Conservation (phyloP, 1,140 invertebrate genomes). For the Drosophila santomea region DNA sequence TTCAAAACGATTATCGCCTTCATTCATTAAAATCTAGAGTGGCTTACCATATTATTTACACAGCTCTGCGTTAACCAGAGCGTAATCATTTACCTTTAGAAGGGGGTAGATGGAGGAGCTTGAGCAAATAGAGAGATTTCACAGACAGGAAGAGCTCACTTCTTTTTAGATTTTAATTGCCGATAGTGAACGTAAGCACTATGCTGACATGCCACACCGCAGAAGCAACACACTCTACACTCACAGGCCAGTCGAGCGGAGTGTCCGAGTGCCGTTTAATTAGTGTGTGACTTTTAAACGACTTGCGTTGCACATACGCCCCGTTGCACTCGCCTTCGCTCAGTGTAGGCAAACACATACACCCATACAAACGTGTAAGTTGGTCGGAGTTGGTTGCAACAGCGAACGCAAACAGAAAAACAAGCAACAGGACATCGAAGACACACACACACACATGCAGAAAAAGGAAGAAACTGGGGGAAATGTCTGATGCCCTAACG, state of each 20-base stretch:
- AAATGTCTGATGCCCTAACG: slow-evolving; percentile 45
- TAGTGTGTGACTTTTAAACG: slow-evolving; percentile 71
- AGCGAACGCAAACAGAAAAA: slow-evolving; percentile 34
- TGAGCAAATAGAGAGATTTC: slow-evolving; percentile 69
- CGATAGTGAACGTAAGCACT: slow-evolving; percentile 63
- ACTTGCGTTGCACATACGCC: slow-evolving; percentile 71
- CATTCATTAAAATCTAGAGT: slow-evolving; percentile 75
- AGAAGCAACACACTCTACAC: slow-evolving; percentile 19
- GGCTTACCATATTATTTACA: slow-evolving; percentile 73
- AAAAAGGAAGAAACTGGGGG: neutral
- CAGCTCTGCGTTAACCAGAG: slow-evolving; percentile 66
- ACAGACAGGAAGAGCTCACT: slow-evolving; percentile 45
- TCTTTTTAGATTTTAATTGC: slow-evolving; percentile 81
- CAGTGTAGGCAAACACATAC: slow-evolving; percentile 47
- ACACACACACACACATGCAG: slow-evolving; percentile 4
- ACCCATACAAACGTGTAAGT: neutral
- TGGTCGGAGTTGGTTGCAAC: slow-evolving; percentile 9
- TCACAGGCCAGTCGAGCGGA: slow-evolving; percentile 26
- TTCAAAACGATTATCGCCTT: slow-evolving; percentile 77
- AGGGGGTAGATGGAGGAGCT: slow-evolving; percentile 37
- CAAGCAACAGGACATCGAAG: slow-evolving; percentile 29
- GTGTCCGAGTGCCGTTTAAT: slow-evolving; percentile 69
- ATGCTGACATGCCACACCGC: slow-evolving; percentile 3
- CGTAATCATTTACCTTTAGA: slow-evolving; percentile 20
- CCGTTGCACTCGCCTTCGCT: slow-evolving; percentile 43